Evolutionary conservation across 2,888 invertebrate species (phyloP).

Genomic region (Drosophila limbata): DNA sequence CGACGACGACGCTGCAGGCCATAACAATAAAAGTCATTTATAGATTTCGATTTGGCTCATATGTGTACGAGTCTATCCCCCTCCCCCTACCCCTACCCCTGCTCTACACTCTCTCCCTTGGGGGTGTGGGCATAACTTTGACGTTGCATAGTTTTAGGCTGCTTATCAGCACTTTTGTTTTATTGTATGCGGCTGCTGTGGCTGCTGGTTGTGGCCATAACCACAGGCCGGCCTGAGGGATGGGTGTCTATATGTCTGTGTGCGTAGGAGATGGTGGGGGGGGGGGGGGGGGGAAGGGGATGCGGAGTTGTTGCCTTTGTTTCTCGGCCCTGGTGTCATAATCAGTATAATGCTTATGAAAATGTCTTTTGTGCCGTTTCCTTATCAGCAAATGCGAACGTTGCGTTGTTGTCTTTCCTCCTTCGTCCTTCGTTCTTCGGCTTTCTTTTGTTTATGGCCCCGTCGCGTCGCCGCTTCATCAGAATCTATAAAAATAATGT

Average conservation of each 20-base stretch:
- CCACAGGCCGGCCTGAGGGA: constrained; percentile 12
- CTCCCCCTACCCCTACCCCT: not conserved
- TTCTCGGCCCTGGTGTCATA: constrained; percentile 75
- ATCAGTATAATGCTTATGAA: constrained; percentile 84
- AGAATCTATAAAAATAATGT: constrained; percentile 73
- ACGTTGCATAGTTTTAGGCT: constrained; percentile 72
- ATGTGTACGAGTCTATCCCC: constrained; percentile 29
- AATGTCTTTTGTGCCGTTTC: constrained; percentile 68
- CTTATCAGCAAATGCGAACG: constrained; percentile 53
- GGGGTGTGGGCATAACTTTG: constrained; percentile 60
- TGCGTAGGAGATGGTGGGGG: no score
- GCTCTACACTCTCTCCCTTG: not conserved
- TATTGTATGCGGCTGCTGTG: constrained; percentile 34
- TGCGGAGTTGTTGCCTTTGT: constrained; percentile 53
- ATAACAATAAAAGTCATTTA: constrained; percentile 82
- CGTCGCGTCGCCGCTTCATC: constrained; percentile 32
- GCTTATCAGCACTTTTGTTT: constrained; percentile 77
- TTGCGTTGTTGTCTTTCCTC: constrained; percentile 16
- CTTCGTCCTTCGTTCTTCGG: not conserved
- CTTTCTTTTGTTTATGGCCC: constrained; percentile 46
- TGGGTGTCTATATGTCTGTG: constrained; percentile 4
- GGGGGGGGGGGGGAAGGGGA: no score
- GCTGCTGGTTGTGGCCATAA: constrained; percentile 22
- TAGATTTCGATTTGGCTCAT: constrained; percentile 73
- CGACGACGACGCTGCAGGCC: constrained; percentile 59